phyloP scores from a whole-genome alignment of 1,140 invertebrate species.

The Thalassaphorura encarpata region DNA sequence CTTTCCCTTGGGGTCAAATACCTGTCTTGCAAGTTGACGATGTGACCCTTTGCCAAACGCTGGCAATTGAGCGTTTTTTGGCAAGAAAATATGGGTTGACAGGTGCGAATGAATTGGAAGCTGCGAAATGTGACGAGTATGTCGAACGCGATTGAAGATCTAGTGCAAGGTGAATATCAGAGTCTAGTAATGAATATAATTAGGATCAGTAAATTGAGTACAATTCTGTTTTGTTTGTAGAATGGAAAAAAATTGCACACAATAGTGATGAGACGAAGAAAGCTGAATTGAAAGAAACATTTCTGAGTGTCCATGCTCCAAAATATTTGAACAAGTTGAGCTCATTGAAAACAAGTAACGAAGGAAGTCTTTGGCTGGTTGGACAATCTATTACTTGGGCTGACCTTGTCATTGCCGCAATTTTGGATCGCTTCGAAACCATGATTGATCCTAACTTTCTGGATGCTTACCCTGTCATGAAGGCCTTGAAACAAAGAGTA shows the following conservation, averaged over 20 bases:
- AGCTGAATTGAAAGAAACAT: background rate
- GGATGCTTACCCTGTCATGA: conserved; percentile 10
- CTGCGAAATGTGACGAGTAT: conserved; percentile 1
- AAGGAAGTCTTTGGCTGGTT: conserved; percentile 8
- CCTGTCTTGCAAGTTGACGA: background rate
- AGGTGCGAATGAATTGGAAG: background rate
- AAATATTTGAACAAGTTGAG: conserved; percentile 8
- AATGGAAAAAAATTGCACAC: conserved; percentile 1
- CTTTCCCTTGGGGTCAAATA: conserved; percentile 5
- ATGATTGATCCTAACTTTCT: conserved; percentile 8
- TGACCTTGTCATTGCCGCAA: conserved; percentile 10
- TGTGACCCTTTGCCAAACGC: background rate
- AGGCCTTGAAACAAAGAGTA: conserved; percentile 7
- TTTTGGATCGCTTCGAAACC: background rate
- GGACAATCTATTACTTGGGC: conserved; percentile 13
- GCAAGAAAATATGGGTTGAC: background rate
- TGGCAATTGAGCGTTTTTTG: background rate
- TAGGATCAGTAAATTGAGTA: background rate
- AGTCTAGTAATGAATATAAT: background rate
- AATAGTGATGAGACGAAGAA: background rate
- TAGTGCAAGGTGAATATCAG: background rate
- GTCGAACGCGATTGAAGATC: conserved; percentile 5
- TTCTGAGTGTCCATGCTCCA: background rate
- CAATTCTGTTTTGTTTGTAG: background rate
- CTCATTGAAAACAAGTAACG: background rate